Evolutionary conservation across 2,113 vertebrate genomes (phyloP), one percentile per base, ranked within the genome.

Genomic region (Scatophagus argus): DNA sequence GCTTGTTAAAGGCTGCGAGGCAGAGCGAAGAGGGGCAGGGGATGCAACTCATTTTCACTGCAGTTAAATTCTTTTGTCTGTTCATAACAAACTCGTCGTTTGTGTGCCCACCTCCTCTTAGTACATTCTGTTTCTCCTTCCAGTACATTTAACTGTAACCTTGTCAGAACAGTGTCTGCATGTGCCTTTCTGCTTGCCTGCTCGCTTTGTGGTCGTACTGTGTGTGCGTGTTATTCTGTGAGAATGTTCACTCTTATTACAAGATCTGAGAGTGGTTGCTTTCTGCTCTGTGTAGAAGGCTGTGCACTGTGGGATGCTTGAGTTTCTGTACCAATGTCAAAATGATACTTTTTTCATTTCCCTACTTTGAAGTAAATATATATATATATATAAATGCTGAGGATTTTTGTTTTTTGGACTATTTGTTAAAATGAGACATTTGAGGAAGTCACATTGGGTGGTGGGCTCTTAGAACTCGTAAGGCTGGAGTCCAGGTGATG

Each of bases 131-230:
- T 65, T 73, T 82, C 62, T 61, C 31, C 14, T 79, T 69, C 23
- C 54, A 70, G 47, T 46, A 70, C 65, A 47, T 4, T 61, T 46
- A 58, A 78, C 39, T 60, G 73, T 60, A 58, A 72, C 81, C 62
- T 73, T 66, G 27, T 46, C 47, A 74, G 66, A 81, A 67, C 54
- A 61, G 19, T 17, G 56, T 61, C 49, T 39, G 13, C 54, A 21
- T 55, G n/a, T 52, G 31, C 55, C 23, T 36, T 55, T 82, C 39
- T 69, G 58, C 61, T 68, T 41, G 27, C 46, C 55, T 47, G 71
- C 52, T 39, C 2, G 0, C 67, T 49, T 44, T 46, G 59, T 63
- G 47, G 16, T n/a, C 39, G 36, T 51, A 68, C 39, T 56, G 70
- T 19, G n/a, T 62, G 43, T 81, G n/a, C 41, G 29, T 39, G 49